Evolutionary conservation across 2,888 invertebrate species (phyloP).

Genomic region (Platycheirus albimanus): DNA sequence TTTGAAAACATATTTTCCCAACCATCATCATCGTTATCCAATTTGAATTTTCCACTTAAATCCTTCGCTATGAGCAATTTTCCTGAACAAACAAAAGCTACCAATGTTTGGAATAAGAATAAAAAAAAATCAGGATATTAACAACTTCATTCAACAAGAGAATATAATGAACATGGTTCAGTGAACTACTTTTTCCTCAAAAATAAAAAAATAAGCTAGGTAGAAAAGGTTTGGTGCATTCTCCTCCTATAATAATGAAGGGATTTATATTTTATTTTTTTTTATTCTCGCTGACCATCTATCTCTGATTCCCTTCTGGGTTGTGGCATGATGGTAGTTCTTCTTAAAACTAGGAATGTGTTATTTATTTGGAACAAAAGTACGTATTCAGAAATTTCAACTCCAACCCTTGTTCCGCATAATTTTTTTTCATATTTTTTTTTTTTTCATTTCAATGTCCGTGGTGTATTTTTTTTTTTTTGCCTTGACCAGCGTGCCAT

Average conservation of each 20-base stretch:
- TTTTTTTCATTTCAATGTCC: not conserved
- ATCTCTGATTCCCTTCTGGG: conserved; percentile 13
- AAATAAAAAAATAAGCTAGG: conserved; percentile 22
- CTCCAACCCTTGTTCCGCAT: conserved; percentile 21
- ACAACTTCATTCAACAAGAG: conserved; percentile 66
- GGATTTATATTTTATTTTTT: conserved; percentile 27
- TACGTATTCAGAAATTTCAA: conserved; percentile 50
- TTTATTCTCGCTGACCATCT: not conserved
- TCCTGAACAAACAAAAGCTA: conserved; percentile 40
- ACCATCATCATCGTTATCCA: conserved; percentile 50
- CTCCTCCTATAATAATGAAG: conserved; percentile 28
- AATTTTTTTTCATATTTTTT: not conserved
- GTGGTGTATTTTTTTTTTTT: not conserved
- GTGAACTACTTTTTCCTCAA: conserved; percentile 52
- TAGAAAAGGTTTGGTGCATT: conserved; percentile 3
- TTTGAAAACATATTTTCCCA: conserved; percentile 17
- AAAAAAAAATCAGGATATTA: conserved; percentile 45
- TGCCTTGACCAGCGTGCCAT: conserved; percentile 47
- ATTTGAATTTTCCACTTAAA: conserved; percentile 62
- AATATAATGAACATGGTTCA: conserved; percentile 71
- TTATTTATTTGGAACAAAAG: conserved; percentile 65
- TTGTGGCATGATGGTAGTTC: not conserved
- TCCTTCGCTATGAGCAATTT: conserved; percentile 47
- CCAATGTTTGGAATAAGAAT: conserved; percentile 8
- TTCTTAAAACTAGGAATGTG: conserved; percentile 39